Evolutionary conservation across 2,113 vertebrate genomes (phyloP).

Genomic region (Saimiri boliviensis): DNA sequence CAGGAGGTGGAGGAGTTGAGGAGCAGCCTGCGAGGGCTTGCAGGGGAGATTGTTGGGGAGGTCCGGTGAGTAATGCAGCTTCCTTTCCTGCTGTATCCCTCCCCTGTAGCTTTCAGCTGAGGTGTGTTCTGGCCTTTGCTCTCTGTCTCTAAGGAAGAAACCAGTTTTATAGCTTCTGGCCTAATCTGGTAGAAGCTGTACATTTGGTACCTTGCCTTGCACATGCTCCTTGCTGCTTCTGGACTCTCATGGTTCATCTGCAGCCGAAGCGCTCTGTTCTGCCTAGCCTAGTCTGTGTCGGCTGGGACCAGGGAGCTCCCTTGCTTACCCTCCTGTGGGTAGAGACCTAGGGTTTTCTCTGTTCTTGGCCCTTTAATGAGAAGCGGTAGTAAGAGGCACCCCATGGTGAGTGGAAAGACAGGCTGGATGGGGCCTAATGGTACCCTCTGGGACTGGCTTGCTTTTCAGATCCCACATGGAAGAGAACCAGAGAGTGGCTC

Average conservation of each 20-base stretch:
- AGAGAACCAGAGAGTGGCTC: conserved; percentile 87
- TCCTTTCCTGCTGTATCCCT: background rate
- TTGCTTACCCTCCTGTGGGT: background rate
- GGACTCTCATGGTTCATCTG: background rate
- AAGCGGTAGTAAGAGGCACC: background rate
- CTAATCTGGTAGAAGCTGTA: background rate
- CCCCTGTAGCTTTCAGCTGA: background rate
- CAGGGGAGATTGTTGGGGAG: conserved; percentile 89
- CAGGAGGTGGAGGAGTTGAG: conserved; percentile 92
- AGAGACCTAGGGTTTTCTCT: background rate
- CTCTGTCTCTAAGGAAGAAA: background rate
- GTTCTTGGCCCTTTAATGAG: background rate
- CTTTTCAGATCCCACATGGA: conserved; percentile 90
- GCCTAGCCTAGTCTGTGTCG: background rate
- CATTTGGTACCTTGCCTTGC: background rate
- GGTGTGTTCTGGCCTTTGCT: background rate
- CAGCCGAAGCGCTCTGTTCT: background rate
- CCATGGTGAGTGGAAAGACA: background rate
- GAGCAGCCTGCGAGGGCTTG: conserved; percentile 88
- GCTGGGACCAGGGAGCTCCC: background rate
- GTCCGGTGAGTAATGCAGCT: conserved; percentile 88
- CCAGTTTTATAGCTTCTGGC: background rate
- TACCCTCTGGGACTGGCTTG: background rate
- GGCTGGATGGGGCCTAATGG: background rate
- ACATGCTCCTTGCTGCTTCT: background rate